phyloP scores from a whole-genome alignment of 2,888 invertebrate genomes.

The Synergus japonicus region DNA sequence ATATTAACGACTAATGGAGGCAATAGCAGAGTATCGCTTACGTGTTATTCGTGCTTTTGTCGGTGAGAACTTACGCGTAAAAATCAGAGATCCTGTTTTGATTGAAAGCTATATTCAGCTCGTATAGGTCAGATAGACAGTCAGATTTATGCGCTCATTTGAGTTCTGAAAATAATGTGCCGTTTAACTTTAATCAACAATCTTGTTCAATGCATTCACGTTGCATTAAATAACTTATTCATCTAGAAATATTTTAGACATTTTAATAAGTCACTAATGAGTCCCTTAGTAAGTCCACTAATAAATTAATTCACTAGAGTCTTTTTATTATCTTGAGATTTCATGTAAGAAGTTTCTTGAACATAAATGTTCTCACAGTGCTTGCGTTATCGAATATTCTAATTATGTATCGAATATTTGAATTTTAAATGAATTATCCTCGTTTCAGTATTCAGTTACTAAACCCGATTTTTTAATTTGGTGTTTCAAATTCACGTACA shows the following conservation, averaged over 20 bases:
- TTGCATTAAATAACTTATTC: not conserved
- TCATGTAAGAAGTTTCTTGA: not conserved
- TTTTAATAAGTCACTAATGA: slow-evolving; percentile 49
- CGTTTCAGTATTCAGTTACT: not conserved
- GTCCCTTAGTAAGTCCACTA: not conserved
- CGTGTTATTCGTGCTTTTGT: slow-evolving; percentile 65
- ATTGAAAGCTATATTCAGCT: slow-evolving; percentile 42
- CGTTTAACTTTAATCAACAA: slow-evolving; percentile 20
- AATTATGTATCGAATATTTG: not conserved
- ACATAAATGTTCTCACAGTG: not conserved
- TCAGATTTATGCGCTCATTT: slow-evolving; percentile 16
- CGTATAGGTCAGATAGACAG: not conserved
- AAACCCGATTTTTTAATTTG: not conserved
- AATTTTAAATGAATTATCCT: not conserved
- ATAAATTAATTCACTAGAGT: not conserved
- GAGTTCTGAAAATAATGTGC: slow-evolving; percentile 25
- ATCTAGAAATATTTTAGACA: not conserved
- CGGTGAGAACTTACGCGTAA: slow-evolving; percentile 54
- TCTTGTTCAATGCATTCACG: not conserved
- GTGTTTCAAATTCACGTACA: not conserved
- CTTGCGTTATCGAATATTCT: not conserved
- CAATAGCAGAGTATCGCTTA: slow-evolving; percentile 62
- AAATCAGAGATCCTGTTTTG: slow-evolving; percentile 49
- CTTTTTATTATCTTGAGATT: not conserved
- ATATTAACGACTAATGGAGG: slow-evolving; percentile 72